Base-by-base conservation (phyloP, 2,797 vertebrate genomes). In the Acanthiza pusilla region DNA sequence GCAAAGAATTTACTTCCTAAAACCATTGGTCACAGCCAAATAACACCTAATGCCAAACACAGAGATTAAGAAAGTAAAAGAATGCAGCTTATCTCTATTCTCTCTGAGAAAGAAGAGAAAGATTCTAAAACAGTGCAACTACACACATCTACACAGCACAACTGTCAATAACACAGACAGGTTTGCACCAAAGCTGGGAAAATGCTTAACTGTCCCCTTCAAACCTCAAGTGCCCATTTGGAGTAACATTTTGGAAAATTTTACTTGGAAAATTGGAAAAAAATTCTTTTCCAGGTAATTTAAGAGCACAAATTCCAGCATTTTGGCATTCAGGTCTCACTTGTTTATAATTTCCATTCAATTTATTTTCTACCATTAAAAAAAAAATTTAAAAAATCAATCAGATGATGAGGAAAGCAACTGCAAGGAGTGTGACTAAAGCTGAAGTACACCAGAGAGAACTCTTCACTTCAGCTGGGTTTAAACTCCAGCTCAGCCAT, bases 401-500 rank as follows among this genome's bases (percentile, higher is more conserved):
- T 42, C 50, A 58, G 70, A 60, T 36, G 9, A 67, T 82, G 67
- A 55, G 88, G 55, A 85, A 45, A 75, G n/a, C 16, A 57, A 89
- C 34, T 70, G 51, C 73, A 91, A 62, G 32, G 61, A 79, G 50
- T 21, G 45, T 61, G 61, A 74, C 36, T 81, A 82, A 84, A 84
- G 50, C 34, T 40, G 43, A 86, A 70, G 58, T 87, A 76, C 50
- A 72, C 77, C 88, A 89, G 36, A 47, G 71, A 92, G 61, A 93
- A 79, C n/a, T 61, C 57, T 84, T 92, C 71, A 78, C 75, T 94
- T 89, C 71, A 84, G 74, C 89, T 83, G 29, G 26, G 54, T 45
- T 96, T 93, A 93, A 90, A 89, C 81, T 89, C 89, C 71, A 95
- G 83, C 85, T 91, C 84, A 57, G 53, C 77, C 58, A 48, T 77